phyloP scores from a whole-genome alignment of 1,140 invertebrate genomes.

The Adelges cooleyi region DNA sequence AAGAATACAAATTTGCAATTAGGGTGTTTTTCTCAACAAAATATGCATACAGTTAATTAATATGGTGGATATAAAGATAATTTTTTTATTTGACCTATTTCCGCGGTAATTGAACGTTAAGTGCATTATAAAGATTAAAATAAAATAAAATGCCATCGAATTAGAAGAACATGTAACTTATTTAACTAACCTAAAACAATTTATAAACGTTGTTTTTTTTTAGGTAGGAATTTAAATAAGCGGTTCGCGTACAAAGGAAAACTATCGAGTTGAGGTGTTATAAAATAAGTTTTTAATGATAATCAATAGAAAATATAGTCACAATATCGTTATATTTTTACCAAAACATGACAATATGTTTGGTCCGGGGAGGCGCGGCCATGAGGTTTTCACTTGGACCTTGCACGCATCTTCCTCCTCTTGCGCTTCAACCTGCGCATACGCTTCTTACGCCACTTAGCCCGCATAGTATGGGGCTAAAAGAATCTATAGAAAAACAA shows the following conservation, averaged over 20 bases:
- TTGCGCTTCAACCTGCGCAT: constrained; percentile 32
- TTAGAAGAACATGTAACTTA: too few relatives aligned
- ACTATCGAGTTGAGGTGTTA: background rate
- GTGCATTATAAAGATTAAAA: too few relatives aligned
- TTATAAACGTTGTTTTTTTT: too few relatives aligned
- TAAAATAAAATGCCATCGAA: too few relatives aligned
- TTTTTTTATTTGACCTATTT: too few relatives aligned
- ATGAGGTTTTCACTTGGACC: constrained; percentile 29
- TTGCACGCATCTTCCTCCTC: constrained; percentile 32
- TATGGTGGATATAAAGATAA: too few relatives aligned
- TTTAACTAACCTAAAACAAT: too few relatives aligned
- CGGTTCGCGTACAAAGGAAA: background rate
- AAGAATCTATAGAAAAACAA: background rate
- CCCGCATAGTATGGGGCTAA: constrained; percentile 16
- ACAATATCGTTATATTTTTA: constrained; percentile 5
- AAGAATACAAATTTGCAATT: too few relatives aligned
- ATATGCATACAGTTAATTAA: too few relatives aligned
- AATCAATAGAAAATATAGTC: constrained; percentile 12
- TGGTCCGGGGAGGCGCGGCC: background rate
- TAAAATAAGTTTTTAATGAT: constrained; percentile 4
- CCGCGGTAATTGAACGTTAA: too few relatives aligned
- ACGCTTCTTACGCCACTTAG: constrained; percentile 32
- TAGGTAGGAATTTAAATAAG: too few relatives aligned
- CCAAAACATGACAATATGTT: constrained; percentile 1
- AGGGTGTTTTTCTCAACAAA: too few relatives aligned